phyloP scores from a whole-genome alignment of 2,888 invertebrate species.

The Microctonus brassicae region DNA sequence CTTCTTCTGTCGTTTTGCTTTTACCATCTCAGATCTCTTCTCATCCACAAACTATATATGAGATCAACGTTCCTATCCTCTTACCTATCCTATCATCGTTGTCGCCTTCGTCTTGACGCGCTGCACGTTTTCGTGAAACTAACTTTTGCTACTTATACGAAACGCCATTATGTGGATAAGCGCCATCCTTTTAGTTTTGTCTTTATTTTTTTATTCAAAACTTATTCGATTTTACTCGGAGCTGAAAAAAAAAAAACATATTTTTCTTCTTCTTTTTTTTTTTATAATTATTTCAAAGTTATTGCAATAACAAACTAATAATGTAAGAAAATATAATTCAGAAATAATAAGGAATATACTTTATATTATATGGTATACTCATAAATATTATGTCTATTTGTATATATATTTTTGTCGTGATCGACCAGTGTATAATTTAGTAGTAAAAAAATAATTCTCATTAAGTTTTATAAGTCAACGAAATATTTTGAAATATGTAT shows the following conservation, averaged over 20 bases:
- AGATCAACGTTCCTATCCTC: background rate
- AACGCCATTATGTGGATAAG: constrained; percentile 45
- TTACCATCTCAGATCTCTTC: constrained; percentile 20
- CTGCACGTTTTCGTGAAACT: constrained; percentile 37
- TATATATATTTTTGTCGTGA: background rate
- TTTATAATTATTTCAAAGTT: too few relatives aligned
- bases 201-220: background rate
- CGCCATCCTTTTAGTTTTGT: background rate
- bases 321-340: background rate
- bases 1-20: constrained; percentile 8
- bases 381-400: too few relatives aligned
- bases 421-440: too few relatives aligned
- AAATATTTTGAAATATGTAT: background rate
- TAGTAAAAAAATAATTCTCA: background rate
- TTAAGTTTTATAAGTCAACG: background rate
- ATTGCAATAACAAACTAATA: background rate
- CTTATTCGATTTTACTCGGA: background rate
- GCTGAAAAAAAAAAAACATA: too few relatives aligned
- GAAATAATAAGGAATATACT: too few relatives aligned
- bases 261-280: background rate
- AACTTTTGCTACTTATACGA: constrained; percentile 44
- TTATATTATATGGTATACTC: too few relatives aligned
- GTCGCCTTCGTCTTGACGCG: constrained; percentile 33
- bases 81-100: constrained; percentile 28
- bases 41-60: background rate